Evolutionary conservation across 2,113 vertebrate species (phyloP).

Genomic region (Spilogale gracilis): DNA sequence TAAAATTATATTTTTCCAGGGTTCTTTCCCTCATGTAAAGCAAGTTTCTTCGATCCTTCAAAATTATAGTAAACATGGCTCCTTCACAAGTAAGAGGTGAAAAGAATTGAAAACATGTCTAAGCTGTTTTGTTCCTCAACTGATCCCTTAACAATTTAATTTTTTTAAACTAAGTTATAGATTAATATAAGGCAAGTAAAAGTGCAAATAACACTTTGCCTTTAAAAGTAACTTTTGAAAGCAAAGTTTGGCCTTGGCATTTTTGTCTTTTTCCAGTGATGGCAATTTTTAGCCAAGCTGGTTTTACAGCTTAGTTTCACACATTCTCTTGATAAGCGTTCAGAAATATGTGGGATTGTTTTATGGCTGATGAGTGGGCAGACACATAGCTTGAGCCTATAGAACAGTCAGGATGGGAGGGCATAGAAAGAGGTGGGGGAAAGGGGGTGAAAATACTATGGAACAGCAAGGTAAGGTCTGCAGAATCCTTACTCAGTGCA

Average conservation of each 20-base stretch:
- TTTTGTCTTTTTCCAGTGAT: neutral
- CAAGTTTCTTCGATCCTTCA: neutral
- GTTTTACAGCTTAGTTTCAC: neutral
- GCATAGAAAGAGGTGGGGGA: neutral
- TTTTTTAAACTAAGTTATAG: neutral
- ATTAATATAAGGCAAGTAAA: neutral
- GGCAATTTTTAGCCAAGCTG: neutral
- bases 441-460: neutral
- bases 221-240: slow-evolving; percentile 3
- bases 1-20: neutral
- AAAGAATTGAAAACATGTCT: neutral
- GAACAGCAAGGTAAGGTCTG: neutral
- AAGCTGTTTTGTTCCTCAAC: neutral
- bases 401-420: neutral
- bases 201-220: neutral
- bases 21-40: neutral
- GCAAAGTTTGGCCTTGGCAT: neutral
- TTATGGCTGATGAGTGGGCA: neutral
- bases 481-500: neutral
- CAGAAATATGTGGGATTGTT: neutral
- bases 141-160: neutral
- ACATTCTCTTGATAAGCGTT: neutral
- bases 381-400: neutral
- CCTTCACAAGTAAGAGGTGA: neutral
- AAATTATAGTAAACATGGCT: slow-evolving; percentile 2